A percentile compares a stretch with the other conserved stretches of the same genome.
phyloP scores from a whole-genome alignment of 1,140 invertebrate genomes.

The Drosophila tsacasi region DNA sequence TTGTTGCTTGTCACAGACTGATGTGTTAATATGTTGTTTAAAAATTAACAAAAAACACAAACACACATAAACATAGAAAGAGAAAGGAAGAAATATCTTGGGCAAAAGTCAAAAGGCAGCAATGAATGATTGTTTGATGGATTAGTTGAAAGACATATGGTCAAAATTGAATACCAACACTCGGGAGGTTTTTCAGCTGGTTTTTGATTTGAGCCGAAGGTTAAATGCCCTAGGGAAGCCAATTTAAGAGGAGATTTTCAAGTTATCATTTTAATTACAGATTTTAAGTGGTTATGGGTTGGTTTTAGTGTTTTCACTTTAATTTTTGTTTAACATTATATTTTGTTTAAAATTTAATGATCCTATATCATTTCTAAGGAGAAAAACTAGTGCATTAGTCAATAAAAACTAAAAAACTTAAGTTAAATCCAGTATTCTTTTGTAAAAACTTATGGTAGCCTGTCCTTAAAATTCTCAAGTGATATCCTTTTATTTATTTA shows the following conservation, averaged over 20 bases:
- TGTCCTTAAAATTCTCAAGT: not conserved
- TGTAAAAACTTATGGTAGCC: not conserved
- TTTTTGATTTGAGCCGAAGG: constrained; percentile 6
- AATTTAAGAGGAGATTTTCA: not conserved
- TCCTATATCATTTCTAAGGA: not conserved
- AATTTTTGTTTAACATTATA: not conserved
- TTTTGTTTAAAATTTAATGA: not conserved
- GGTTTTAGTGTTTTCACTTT: too few relatives aligned
- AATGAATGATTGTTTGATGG: constrained; percentile 67
- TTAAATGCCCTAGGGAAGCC: constrained; percentile 14
- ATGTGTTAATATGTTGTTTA: constrained; percentile 78
- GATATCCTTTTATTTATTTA: too few relatives aligned
- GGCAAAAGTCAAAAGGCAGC: constrained; percentile 44
- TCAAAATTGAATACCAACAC: constrained; percentile 36
- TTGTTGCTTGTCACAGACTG: constrained; percentile 70
- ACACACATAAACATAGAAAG: constrained; percentile 22
- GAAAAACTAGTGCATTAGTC: not conserved
- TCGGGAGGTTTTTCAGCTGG: constrained; percentile 1
- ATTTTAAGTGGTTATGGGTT: too few relatives aligned
- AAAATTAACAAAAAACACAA: constrained; percentile 34
- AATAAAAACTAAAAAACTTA: not conserved
- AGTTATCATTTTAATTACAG: not conserved
- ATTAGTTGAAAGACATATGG: constrained; percentile 63
- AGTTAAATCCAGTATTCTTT: not conserved
- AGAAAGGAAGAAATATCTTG: constrained; percentile 43